These are phyloP conservation scores for Acronicta aceris DNA, from an alignment of 2,888 invertebrate genomes.

Conservation along the genomic window DNA sequence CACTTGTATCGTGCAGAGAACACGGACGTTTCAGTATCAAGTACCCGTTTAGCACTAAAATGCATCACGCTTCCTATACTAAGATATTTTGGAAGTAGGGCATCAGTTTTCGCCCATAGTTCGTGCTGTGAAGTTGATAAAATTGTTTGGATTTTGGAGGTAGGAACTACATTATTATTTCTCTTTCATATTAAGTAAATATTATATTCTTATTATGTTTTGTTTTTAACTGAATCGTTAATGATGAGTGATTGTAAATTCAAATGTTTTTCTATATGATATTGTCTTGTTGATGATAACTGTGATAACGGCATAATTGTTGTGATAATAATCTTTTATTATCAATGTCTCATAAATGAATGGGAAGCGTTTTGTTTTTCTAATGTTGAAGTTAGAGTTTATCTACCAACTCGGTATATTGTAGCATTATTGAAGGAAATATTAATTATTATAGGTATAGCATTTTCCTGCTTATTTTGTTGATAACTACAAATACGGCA, in stretches of 20 bases:
- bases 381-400: not conserved
- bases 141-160: conserved; percentile 18
- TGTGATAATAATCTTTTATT: not conserved
- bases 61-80: conserved; percentile 15
- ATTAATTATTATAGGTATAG: not conserved
- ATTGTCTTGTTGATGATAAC: not conserved
- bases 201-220: no score
- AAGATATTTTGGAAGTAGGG: conserved; percentile 29
- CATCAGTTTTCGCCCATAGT: conserved; percentile 26
- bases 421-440: not conserved
- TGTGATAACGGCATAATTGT: not conserved
- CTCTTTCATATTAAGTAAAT: not conserved
- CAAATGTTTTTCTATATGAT: not conserved
- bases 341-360: no score
- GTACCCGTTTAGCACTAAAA: conserved; percentile 23
- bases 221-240: not conserved
- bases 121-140: conserved; percentile 29
- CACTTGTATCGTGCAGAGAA: conserved; percentile 13
- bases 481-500: conserved; percentile 3
- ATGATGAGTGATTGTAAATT: not conserved
- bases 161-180: conserved; percentile 11
- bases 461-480: not conserved
- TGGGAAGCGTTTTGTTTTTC: not conserved
- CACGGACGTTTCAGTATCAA: conserved; percentile 9
- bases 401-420: not conserved